Conservation (phyloP, 2,113 vertebrate species). For the Grantiella picta region DNA sequence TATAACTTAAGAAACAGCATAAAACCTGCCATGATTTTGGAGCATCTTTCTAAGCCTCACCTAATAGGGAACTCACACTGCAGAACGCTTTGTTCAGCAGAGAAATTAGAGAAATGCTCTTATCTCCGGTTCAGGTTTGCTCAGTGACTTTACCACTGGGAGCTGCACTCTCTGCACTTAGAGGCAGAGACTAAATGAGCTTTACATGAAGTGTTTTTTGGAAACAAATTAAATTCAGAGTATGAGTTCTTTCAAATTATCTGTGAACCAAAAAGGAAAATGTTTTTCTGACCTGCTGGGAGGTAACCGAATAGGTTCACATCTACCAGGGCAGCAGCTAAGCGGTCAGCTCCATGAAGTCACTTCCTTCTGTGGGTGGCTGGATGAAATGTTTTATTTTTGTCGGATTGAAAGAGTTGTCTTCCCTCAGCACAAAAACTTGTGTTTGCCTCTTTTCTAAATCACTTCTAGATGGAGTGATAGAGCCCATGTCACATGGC, state of each 20-base stretch:
- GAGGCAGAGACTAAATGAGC: neutral
- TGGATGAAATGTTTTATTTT: neutral
- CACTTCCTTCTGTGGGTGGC: neutral
- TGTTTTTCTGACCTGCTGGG: neutral
- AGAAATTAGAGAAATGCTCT: neutral
- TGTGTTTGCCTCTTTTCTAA: neutral
- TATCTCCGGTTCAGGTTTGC: neutral
- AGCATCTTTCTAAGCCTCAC: neutral
- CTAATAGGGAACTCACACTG: rapidly evolving
- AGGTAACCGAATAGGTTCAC: neutral
- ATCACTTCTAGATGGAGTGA: neutral
- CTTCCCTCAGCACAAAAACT: neutral
- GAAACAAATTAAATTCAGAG: neutral
- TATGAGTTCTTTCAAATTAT: neutral
- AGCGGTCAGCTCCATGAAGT: neutral
- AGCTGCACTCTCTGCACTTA: neutral
- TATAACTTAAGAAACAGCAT: neutral
- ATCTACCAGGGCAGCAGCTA: neutral
- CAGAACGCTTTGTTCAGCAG: neutral
- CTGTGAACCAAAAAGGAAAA: neutral
- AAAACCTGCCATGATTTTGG: neutral
- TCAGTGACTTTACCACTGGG: neutral
- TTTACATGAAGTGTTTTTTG: neutral
- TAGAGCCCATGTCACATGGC: neutral
- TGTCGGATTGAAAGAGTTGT: neutral